These are phyloP conservation scores for Smithornis capensis DNA, from an alignment of 2,113 vertebrate genomes.

Conservation along the genomic window DNA sequence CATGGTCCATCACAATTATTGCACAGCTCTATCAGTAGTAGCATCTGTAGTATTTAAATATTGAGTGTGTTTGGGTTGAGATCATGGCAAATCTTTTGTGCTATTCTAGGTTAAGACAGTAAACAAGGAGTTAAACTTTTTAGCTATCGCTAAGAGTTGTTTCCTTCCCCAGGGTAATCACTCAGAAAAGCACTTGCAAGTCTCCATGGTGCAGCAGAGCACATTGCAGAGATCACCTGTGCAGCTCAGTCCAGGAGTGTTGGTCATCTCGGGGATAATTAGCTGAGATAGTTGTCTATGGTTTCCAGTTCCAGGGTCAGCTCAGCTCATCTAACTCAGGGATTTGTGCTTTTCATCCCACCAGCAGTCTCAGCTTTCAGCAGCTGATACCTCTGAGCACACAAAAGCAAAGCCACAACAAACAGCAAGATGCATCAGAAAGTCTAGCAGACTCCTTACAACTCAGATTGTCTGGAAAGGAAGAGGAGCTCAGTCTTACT, in stretches of 20 bases:
- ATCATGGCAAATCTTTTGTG: background rate
- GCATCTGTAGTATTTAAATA: background rate
- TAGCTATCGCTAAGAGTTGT: background rate
- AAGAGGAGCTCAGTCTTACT: background rate
- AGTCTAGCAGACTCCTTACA: background rate
- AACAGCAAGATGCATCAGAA: background rate
- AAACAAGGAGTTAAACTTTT: background rate
- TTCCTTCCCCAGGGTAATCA: background rate
- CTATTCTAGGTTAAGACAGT: no score
- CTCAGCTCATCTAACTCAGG: background rate
- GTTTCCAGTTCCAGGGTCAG: background rate
- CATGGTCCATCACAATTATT: background rate
- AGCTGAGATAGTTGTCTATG: accelerated
- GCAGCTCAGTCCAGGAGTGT: background rate
- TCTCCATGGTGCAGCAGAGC: background rate
- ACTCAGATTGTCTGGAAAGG: background rate
- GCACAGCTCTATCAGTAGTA: background rate
- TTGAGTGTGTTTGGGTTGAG: background rate
- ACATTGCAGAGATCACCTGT: background rate
- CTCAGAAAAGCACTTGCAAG: background rate
- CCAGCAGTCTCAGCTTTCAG: background rate
- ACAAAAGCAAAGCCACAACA: background rate
- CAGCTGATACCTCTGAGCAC: background rate
- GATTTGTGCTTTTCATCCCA: background rate
- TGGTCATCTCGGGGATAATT: background rate